Base-by-base conservation (phyloP, 1,140 invertebrate species). In the Tetranychus urticae region DNA sequence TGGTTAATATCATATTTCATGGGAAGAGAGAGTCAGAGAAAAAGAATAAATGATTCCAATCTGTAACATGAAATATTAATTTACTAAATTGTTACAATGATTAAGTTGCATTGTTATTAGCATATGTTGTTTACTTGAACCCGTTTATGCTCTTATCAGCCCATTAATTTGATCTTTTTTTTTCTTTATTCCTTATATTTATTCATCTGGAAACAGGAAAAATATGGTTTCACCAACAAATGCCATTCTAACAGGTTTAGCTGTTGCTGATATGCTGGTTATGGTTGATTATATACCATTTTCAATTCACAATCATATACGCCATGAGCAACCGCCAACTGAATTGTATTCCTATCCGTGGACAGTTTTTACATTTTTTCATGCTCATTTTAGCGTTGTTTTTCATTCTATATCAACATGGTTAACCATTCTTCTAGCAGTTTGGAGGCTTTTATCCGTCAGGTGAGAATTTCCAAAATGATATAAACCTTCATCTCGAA, bases 371-470 rank as follows among this genome's bases (percentile, higher is more conserved):
- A 70, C 66, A 10, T 48, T 68, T 33, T 63, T 69, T 50, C 66
- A 67, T 56, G 83, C 83, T 3, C 80, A 88, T 65, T 91, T 90
- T 70, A 74, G 77, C 7, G 72, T 75, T 79, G 85, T 88, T 1
- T 77, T 84, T 68, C 90, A 96, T 71, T 92, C 89, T 0, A 85
- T 92, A 50, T 88, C 88, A 0, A 92, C 91, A 60, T 91, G 85
- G 80, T 70, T 94, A 61, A 92, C 89, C 0, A 82, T 94, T 0
- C 86, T 85, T 1, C 71, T 94, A 45, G 90, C 90, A 0, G 81
- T 94, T 5, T 96, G 91, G 85, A 76, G 90, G 3, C 94, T 88
- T 70, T 82, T 94, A 23, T 88, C 86, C 1, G 85, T 92, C 1
- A 64, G 60, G 63, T 64, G 45, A 36, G 50, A 23, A 0, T 42